Evolutionary conservation across 2,888 invertebrate species (phyloP).

Genomic region (Cylloceria caligata): DNA sequence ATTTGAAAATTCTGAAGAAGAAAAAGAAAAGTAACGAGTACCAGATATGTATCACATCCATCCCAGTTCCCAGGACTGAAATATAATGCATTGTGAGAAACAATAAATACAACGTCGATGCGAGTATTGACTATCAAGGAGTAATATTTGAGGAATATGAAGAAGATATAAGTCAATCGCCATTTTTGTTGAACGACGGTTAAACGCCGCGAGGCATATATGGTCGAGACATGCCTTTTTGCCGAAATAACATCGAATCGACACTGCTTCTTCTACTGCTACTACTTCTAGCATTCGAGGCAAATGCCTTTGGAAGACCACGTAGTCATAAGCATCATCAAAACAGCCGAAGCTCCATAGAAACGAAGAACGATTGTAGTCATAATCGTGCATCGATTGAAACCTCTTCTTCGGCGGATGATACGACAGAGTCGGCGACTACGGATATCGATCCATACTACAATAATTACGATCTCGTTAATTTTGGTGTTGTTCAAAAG

Average conservation of each 20-base stretch:
- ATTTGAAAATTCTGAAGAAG: neutral
- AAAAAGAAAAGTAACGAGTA: no score
- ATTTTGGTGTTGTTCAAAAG: constrained; percentile 76
- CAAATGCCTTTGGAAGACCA: constrained; percentile 53
- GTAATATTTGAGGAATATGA: neutral
- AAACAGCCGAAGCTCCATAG: constrained; percentile 43
- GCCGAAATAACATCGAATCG: neutral
- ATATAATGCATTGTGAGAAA: neutral
- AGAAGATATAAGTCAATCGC: neutral
- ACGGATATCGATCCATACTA: constrained; percentile 67
- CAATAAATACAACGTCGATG: neutral
- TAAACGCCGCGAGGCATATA: constrained; percentile 31
- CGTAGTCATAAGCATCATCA: constrained; percentile 42
- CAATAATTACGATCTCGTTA: constrained; percentile 68
- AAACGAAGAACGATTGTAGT: constrained; percentile 31
- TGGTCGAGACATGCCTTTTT: neutral
- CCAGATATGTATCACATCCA: no score
- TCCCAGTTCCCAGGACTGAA: no score
- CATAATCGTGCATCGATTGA: constrained; percentile 9
- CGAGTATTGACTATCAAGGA: neutral
- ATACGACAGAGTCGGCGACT: neutral
- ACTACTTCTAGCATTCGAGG: constrained; percentile 21
- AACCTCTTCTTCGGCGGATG: constrained; percentile 3
- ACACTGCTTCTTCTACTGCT: constrained; percentile 27
- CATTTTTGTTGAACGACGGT: neutral